phyloP scores from a whole-genome alignment of 2,113 vertebrate species.

The Rhabdornis inornatus region DNA sequence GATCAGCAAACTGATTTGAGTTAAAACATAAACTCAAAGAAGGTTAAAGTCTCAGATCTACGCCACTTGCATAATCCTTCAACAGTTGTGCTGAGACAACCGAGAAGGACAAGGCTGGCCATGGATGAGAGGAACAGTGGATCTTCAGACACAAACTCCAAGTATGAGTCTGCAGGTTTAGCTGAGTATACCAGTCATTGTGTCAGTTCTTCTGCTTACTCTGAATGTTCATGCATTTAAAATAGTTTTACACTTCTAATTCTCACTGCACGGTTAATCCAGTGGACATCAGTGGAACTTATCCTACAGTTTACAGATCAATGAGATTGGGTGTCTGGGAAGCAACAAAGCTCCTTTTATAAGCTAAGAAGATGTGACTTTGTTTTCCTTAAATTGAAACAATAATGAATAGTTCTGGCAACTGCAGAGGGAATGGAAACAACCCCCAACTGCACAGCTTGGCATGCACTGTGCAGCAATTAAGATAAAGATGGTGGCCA shows the following conservation, averaged over 20 bases:
- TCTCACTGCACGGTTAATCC: not conserved
- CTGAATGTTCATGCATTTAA: not conserved
- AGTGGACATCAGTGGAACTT: not conserved
- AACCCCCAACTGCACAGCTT: not conserved
- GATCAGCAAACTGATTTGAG: not conserved
- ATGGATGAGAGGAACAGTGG: not conserved
- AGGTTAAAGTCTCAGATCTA: not conserved
- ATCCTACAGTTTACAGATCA: not conserved
- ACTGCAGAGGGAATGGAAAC: not conserved
- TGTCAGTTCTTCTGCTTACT: not conserved
- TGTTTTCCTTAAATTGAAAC: not conserved
- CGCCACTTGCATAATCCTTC: not conserved
- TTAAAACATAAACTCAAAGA: not conserved
- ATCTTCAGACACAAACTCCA: not conserved
- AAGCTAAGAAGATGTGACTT: not conserved
- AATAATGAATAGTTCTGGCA: not conserved
- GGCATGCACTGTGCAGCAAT: not conserved
- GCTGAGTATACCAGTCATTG: rapidly evolving
- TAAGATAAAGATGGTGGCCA: not conserved
- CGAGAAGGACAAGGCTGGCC: not conserved
- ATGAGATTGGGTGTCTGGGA: not conserved
- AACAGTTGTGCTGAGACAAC: not conserved
- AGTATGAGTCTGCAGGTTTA: not conserved
- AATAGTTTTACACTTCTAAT: not conserved
- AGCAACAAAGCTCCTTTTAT: not conserved